Base-by-base conservation (phyloP, 2,888 invertebrate genomes). In the Plagodis pulveraria region DNA sequence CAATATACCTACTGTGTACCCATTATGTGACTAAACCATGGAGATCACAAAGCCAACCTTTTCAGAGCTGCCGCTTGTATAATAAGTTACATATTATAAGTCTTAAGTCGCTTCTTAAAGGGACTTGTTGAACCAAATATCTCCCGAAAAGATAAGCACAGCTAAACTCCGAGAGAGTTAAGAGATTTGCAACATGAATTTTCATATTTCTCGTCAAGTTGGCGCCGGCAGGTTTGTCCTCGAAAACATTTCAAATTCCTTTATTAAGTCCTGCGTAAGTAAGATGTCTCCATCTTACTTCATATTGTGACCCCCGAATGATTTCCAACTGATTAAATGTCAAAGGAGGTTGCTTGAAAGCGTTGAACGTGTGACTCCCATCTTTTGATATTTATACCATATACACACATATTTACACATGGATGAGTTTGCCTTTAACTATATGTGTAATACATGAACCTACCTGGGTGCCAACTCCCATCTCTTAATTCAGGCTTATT, bases 61-160 rank as follows among this genome's bases (percentile, higher is more conserved):
- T 77, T 76, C 62, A 70, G 70, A 70, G 73, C 69, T 72, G 62
- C 64, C 73, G 76, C 68, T 72, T 71, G 74, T 74, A 70, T 74
- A 66, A 62, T 72, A 76, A 80, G 22, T 22, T 22, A 22, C 22
- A 22, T 4, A 22, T 22, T 22, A 22, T 22, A 22, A 22, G 22
- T 22, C 22, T 74, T 71, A 77, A 82, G 77, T 78, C 80, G 75
- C 70, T 78, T 73, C 76, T 77, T 78, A 75, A 73, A 67, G 66
- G 53, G 74, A 79, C 72, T 81, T 83, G 74, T 77, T 78, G 66
- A 76, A 75, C 74, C 69, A 73, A 77, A 77, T 77, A 77, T 73
- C 71, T 71, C 74, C 74, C 64, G 58, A 63, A 71, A 63, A 80
- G 80, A 78, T 83, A 80, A 80, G 62, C 74, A 67, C 71, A 76